Evolutionary conservation across 2,797 vertebrate genomes (phyloP), one percentile per base, ranked within the genome.

Genomic region (Poecilia picta): DNA sequence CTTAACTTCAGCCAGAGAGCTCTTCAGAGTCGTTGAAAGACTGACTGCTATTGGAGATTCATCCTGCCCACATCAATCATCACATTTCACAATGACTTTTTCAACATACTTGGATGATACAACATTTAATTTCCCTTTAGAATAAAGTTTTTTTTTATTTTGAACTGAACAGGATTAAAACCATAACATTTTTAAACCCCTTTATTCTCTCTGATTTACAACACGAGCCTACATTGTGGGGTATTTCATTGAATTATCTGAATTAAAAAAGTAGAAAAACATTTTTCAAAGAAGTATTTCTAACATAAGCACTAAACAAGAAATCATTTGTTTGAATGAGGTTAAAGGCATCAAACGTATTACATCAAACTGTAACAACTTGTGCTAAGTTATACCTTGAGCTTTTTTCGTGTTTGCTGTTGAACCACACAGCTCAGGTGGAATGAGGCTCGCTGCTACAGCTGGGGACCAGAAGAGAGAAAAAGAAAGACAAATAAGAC

Each of bases 401-500:
- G 95, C 89, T 95, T 96, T 98, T 93, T 96, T 97, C 89, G 96
- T 95, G 94, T 88, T 88, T 5, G 87, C 76, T 73, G 83, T 83
- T 47, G 90, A 82, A 51, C 94, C 97, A 91, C 96, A 96, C 81
- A 96, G 95, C 86, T 96, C 96, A 91, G 96, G 93, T 90, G 97
- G 96, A 94, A 97, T 94, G 91, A 98, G 93, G 95, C 96, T 97
- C 95, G 96, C 95, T 95, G 96, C 96, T 96, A 98, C 95, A 96
- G 95, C 93, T 97, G 95, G 73, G 62, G 82, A 53, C 41, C 36
- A 85, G 6, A 66, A 43, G 78, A 64, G 8, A 68, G 1, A 71
- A 43, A 3, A 66, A 46, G 1, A 28, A 49, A 8, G 3, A n/a
- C 13, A 28, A 59, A 59, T 2, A 3, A 18, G 49, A 28, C 12